Evolutionary conservation across 1,140 invertebrate genomes (phyloP), one percentile per base, ranked within the genome.

Genomic region (Ceratina calcarata): DNA sequence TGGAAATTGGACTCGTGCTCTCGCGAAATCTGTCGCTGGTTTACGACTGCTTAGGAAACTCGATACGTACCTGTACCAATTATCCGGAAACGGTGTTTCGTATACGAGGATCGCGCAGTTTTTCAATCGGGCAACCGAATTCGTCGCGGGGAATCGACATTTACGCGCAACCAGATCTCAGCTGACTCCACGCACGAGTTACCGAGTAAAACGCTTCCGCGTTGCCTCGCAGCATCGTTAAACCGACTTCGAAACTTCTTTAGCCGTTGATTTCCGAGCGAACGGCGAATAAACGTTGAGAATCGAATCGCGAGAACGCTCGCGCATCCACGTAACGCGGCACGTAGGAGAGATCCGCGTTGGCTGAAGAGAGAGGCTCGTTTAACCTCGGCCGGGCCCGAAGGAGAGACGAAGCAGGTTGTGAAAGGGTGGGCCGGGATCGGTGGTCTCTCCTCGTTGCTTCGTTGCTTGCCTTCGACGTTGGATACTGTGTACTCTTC

Each of bases 401-500:
- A 76, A 76, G 58, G 76, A 86, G 80, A 82, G 75, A 62, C 51
- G 66, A 82, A 66, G 80, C 84, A 82, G 67, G 71, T 85, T 82
- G 84, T 86, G 79, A 79, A 75, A 81, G 79, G 57, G 67, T 78
- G 61, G 70, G 60, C 32, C 37, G 72, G 53, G 70, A 82, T 75
- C 79, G 80, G 81, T 58, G 64, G 71, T 85, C 70, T 80, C 84
- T 82, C 83, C 27, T 66, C 61, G 45, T 83, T 78, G 67, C 72
- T 13, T n/a, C 60, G 49, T 68, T 37, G 24, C 62, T 64, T 58
- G 70, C 74, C 73, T 72, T 79, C 75, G 53, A 84, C 68, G 71
- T 75, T 79, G 83, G 83, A 86, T 83, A 81, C 68, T 77, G 81
- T 82, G 78, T 86, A 83, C 86, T 87, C 87, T 80, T 74, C 80